Conservation (phyloP, 2,888 invertebrate genomes). For the Hydraecia micacea region DNA sequence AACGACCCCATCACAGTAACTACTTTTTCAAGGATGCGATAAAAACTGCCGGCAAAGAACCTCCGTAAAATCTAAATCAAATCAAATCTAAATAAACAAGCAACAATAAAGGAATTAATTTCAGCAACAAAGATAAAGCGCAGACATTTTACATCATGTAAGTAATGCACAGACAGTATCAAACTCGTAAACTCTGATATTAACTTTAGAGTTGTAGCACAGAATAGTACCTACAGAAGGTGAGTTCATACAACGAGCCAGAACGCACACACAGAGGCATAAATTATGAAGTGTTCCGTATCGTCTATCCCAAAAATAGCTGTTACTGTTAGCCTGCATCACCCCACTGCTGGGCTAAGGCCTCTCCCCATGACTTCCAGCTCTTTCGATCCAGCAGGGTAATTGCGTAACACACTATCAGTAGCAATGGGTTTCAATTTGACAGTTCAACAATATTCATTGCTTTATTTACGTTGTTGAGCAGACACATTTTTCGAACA, state of each 20-base stretch:
- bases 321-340: too few relatives aligned
- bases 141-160: conserved; percentile 26
- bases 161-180: conserved; percentile 17
- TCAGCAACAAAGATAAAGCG: conserved; percentile 16
- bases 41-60: not conserved
- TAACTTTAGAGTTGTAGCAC: conserved; percentile 8
- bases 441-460: too few relatives aligned
- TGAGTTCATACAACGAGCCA: not conserved
- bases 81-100: not conserved
- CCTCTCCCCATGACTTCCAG: too few relatives aligned
- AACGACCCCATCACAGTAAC: too few relatives aligned
- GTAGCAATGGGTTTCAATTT: too few relatives aligned
- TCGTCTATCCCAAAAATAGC: not conserved
- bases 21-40: not conserved
- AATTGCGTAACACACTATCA: too few relatives aligned
- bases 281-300: not conserved
- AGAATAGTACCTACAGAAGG: conserved; percentile 23
- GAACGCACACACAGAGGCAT: not conserved
- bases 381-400: too few relatives aligned
- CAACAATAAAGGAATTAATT: conserved; percentile 20
- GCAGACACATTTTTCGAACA: too few relatives aligned
- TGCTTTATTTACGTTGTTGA: too few relatives aligned
- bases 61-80: too few relatives aligned
- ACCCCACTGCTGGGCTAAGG: too few relatives aligned
- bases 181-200: conserved; percentile 28